Percentiles rank a stretch among this genome's conserved stretches.
phyloP scores from a whole-genome alignment of 92 coral and sea anemone genomes.

The Epizoanthus scotinus region DNA sequence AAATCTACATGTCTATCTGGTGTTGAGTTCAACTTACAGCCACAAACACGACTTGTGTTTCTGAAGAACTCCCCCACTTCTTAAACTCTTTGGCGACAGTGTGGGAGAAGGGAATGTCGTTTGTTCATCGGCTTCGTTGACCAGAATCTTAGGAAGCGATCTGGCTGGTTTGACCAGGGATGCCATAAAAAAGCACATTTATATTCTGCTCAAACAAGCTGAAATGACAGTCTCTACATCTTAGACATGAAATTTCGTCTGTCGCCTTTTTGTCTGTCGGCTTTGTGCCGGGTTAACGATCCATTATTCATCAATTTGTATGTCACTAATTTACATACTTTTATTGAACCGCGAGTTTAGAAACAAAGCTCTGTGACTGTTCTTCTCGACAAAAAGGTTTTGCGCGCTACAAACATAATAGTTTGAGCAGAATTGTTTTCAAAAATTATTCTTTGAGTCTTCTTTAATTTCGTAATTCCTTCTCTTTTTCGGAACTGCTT shows the following conservation, averaged over 20 bases:
- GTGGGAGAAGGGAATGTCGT: constrained; percentile 28
- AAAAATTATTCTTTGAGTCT: no score
- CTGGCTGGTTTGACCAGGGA: constrained; percentile 47
- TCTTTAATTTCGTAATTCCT: no score
- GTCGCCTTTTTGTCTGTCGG: neutral
- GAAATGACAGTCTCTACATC: neutral
- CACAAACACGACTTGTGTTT: constrained; percentile 64
- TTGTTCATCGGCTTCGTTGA: constrained; percentile 37
- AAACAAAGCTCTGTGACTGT: no score
- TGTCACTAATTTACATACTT: constrained; percentile 13
- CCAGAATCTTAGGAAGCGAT: constrained; percentile 62
- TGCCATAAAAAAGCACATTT: constrained; percentile 7
- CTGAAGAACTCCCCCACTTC: constrained; percentile 42
- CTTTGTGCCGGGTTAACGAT: neutral
- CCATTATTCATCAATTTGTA: constrained; percentile 24
- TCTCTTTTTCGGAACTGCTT: no score
- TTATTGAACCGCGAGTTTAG: neutral
- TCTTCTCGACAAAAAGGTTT: neutral
- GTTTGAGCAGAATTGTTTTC: no score
- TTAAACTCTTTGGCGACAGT: constrained; percentile 45
- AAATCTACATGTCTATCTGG: neutral
- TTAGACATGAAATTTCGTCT: constrained; percentile 3
- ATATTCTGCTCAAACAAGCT: neutral
- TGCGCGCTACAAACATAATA: neutral
- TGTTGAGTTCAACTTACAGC: constrained; percentile 59